Percentiles rank a stretch among this genome's conserved stretches.
Evolutionary conservation across 2,888 invertebrate genomes (phyloP).

Genomic region (Muschampia plurimacula): DNA sequence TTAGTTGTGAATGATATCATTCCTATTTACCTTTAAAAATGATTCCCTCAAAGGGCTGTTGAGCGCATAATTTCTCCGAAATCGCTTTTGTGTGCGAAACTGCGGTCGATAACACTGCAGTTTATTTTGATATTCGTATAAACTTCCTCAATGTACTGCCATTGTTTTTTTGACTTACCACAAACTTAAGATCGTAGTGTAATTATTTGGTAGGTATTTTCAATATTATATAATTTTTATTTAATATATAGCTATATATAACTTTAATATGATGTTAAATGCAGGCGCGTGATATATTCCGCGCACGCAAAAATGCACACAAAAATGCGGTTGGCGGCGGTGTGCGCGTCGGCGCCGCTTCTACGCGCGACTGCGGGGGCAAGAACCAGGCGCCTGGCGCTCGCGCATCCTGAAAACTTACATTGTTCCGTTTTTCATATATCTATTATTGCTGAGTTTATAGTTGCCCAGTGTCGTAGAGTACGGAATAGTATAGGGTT

Average conservation of each 20-base stretch:
- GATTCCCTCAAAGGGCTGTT: background rate
- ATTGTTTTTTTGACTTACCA: background rate
- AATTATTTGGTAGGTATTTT: background rate
- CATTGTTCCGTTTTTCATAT: background rate
- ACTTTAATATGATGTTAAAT: background rate
- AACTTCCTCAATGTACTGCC: background rate
- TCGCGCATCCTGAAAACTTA: conserved; percentile 1
- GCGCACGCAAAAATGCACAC: background rate
- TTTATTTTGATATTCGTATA: conserved; percentile 2
- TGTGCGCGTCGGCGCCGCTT: background rate
- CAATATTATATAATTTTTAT: background rate
- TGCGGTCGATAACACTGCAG: background rate
- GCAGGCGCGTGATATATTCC: background rate
- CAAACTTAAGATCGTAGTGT: background rate
- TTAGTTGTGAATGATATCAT: no score
- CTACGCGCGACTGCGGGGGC: background rate
- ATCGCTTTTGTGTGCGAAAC: background rate
- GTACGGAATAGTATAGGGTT: background rate
- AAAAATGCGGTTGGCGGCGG: background rate
- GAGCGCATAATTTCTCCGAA: conserved; percentile 3
- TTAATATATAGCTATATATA: background rate
- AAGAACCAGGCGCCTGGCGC: background rate
- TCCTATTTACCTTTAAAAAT: background rate
- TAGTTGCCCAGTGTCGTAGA: background rate
- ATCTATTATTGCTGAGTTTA: no score